Evolutionary conservation across 2,113 vertebrate species (phyloP), one percentile per base, ranked within the genome.

Genomic region (Salvelinus fontinalis): DNA sequence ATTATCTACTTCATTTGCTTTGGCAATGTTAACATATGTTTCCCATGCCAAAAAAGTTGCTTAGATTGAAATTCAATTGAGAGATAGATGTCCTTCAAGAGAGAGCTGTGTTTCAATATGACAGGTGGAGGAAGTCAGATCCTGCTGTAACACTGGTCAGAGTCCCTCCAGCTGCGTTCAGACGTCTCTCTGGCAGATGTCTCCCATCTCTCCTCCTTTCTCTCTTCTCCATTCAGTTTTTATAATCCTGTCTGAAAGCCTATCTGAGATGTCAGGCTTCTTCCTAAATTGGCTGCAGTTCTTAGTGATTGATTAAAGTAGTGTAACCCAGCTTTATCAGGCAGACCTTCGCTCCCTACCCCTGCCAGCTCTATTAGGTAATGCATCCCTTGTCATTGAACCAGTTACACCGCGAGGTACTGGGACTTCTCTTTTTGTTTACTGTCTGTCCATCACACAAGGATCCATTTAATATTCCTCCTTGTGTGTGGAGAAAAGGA

Each of bases 361-460:
- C 87, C 89, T 93, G 93, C 91, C 92, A 93, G 87, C 90, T 91
- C 90, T 91, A 92, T 94, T 93, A 93, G 92, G 91, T 93, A 94
- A 94, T 93, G 93, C 90, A 93, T 91, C 91, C 82, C 86, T 86
- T 91, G 90, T 93, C 90, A 88, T 85, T 87, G 88, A 85, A 75
- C 76, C 34, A 74, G 54, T 9, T 44, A 9, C 39, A 11, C 39
- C 9, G 39, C 9, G 2, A 86, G 73, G 83, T 75, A 73, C 76
- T 86, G 73, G 83, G 76, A 71, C 79, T 75, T 85, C 78, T 48
- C 75, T 60, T 67, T 74, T 67, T 67, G 62, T 70, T 59, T 31
- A 44, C 18, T 66, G 60, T 44, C 18, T 44, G 18, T 68, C 85
- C 27, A n/a, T 13, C 12, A 68, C 83, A 81, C 67, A 66, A 49